These are phyloP conservation scores for Acrobasis repandana DNA, from an alignment of 2,888 invertebrate species.

Conservation along the genomic window DNA sequence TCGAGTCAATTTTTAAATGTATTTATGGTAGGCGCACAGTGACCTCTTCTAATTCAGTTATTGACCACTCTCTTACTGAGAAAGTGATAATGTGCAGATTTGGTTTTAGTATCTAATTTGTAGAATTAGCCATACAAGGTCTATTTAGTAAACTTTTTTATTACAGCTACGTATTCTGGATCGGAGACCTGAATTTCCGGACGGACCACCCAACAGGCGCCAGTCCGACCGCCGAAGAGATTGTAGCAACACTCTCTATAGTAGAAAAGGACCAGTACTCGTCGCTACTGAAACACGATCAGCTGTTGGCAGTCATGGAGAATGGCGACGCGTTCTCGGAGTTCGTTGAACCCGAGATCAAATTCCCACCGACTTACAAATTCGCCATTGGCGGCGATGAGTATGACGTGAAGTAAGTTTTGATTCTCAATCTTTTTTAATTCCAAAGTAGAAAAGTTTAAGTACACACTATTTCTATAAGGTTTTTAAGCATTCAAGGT, in stretches of 20 bases:
- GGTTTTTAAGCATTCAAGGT: no score
- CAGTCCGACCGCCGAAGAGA: slow-evolving; percentile 85
- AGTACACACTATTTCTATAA: no score
- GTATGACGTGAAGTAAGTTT: slow-evolving; percentile 90
- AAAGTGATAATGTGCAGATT: no score
- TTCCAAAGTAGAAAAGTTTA: no score
- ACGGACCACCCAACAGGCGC: slow-evolving; percentile 85
- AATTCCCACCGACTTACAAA: slow-evolving; percentile 95
- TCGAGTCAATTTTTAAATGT: no score
- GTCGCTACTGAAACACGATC: slow-evolving; percentile 88
- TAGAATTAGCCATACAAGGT: no score
- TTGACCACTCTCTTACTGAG: no score
- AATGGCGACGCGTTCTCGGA: slow-evolving; percentile 92
- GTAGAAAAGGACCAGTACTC: slow-evolving; percentile 86
- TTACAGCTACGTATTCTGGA: slow-evolving; percentile 94
- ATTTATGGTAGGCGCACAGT: no score
- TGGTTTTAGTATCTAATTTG: no score
- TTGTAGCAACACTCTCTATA: slow-evolving; percentile 84
- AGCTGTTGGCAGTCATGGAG: slow-evolving; percentile 87
- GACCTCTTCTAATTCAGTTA: no score
- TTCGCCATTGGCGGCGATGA: slow-evolving; percentile 88
- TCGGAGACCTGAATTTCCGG: slow-evolving; percentile 95
- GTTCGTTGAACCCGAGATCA: slow-evolving; percentile 87
- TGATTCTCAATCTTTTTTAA: background rate
- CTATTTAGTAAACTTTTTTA: background rate